Base-by-base conservation (phyloP, 2,888 invertebrate genomes). In the Folsomia candida region DNA sequence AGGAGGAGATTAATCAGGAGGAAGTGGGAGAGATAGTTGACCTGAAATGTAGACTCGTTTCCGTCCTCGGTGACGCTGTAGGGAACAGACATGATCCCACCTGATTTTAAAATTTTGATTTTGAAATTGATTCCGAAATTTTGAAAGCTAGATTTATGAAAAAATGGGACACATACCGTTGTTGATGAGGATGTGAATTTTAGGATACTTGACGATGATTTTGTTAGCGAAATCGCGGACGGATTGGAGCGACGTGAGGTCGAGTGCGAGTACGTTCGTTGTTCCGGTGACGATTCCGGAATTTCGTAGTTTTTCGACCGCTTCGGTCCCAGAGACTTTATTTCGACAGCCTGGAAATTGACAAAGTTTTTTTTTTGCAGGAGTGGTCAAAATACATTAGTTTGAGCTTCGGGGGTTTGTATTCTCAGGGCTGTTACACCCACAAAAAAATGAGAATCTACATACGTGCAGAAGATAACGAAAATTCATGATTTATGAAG, bases 51-150 rank as follows among this genome's bases (percentile, higher is more conserved):
- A n/a, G 89, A 88, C 83, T 96, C 96, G 81, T 88, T 89, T 0
- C 93, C 93, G 82, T 95, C 94, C 78, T 87, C 87, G 0, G 93
- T 92, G 78, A 90, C 84, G 69, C 87, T 85, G 79, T 88, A 91
- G 28, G 93, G 92, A 6, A 89, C 89, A 82, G 91, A 92, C 94
- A 96, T 94, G 61, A 95, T 89, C 29, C 94, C 96, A 80, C 96
- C 94, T 89, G 20, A 28, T 25, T 26, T 2, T 2, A 20, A 67
- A 47, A 29, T 29, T 3, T n/a, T n/a, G 6, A 28, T 14, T 22
- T 4, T 47, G 29, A 47, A n/a, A n/a, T n/a, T n/a, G n/a, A n/a
- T n/a, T n/a, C n/a, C n/a, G n/a, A n/a, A n/a, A n/a, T n/a, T n/a
- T n/a, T n/a, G n/a, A n/a, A n/a, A n/a, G n/a, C n/a, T n/a, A n/a